These are phyloP conservation scores for Panthera tigris DNA, from an alignment of 2,113 vertebrate genomes.

Conservation along the genomic window DNA sequence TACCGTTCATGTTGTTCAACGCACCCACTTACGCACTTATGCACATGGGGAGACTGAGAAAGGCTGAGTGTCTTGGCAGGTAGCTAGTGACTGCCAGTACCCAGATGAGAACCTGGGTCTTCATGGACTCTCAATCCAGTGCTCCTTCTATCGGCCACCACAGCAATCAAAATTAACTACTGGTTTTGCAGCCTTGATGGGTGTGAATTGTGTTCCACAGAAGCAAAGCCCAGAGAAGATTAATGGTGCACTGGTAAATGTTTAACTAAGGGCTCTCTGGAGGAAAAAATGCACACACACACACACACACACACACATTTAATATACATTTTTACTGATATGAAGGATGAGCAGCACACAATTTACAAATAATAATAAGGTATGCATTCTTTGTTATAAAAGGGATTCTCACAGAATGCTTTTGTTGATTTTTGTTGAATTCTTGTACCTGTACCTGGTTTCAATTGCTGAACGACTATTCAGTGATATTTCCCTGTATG, in stretches of 20 bases:
- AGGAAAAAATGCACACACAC: neutral
- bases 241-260: neutral
- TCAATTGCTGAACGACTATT: neutral
- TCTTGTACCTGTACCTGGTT: neutral
- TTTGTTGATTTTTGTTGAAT: constrained; percentile 11
- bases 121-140: neutral
- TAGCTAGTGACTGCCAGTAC: neutral
- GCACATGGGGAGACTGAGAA: neutral
- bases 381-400: neutral
- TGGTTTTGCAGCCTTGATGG: neutral
- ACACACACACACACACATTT: neutral
- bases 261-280: neutral
- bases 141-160: neutral
- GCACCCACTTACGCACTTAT: neutral
- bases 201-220: neutral
- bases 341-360: neutral
- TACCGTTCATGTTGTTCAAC: accelerated
- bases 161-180: neutral
- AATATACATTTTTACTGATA: neutral
- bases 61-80: neutral
- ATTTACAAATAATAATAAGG: constrained; percentile 16
- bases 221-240: neutral
- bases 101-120: neutral
- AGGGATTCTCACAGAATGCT: neutral
- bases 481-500: neutral